A percentile compares a stretch with the other conserved stretches of the same genome.
These are phyloP conservation scores for Nomada fabriciana DNA, from an alignment of 2,888 invertebrate species.

Conservation along the genomic window DNA sequence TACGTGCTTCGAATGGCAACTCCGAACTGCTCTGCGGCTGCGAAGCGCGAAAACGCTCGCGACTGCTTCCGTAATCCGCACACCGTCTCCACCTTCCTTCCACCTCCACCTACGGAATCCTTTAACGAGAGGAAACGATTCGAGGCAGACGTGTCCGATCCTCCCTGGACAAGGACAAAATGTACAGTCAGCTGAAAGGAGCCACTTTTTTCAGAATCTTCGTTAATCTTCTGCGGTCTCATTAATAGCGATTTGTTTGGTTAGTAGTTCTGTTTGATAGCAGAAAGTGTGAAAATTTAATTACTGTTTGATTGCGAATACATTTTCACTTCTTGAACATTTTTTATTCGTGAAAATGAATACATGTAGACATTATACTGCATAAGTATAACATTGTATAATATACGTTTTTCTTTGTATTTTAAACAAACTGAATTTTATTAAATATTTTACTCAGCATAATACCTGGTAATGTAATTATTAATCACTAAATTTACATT, in stretches of 20 bases:
- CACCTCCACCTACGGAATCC: slow-evolving; percentile 60
- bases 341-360: too few relatives aligned
- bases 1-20: slow-evolving; percentile 82
- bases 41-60: slow-evolving; percentile 74
- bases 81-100: slow-evolving; percentile 58
- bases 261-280: too few relatives aligned
- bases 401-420: too few relatives aligned
- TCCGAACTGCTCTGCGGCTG: slow-evolving; percentile 70
- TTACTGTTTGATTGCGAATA: too few relatives aligned
- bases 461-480: background rate
- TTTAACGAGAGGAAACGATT: slow-evolving; percentile 72
- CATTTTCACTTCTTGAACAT: too few relatives aligned
- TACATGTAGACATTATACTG: too few relatives aligned
- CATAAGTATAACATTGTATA: too few relatives aligned
- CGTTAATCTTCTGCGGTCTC: background rate
- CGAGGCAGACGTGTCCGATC: slow-evolving; percentile 62
- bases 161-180: slow-evolving; percentile 49
- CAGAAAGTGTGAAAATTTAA: too few relatives aligned
- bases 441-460: background rate
- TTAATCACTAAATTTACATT: too few relatives aligned
- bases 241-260: too few relatives aligned
- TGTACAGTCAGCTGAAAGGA: background rate
- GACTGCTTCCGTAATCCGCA: slow-evolving; percentile 71
- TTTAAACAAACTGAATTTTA: too few relatives aligned
- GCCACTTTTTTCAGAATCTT: background rate